Conservation (phyloP, 2,797 vertebrate species). For the Hippocampus kuda region DNA sequence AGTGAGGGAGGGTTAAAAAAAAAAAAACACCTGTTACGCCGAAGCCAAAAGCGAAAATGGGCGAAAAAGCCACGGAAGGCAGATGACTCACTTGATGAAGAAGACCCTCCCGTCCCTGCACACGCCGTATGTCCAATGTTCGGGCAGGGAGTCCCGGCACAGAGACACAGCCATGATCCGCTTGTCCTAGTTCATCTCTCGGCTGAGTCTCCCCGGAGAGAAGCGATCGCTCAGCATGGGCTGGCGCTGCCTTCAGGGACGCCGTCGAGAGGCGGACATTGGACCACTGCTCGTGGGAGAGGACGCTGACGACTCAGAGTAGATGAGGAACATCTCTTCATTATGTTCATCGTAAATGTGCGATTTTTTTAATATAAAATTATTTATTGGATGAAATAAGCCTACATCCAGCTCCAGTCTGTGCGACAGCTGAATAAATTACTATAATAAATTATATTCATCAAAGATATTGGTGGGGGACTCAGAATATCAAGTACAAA, state of each 20-base stretch:
- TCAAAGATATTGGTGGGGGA: no score
- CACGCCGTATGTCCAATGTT: slow-evolving; percentile 84
- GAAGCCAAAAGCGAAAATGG: slow-evolving; percentile 17
- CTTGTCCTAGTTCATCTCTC: slow-evolving; percentile 53
- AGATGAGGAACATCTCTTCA: slow-evolving; percentile 1
- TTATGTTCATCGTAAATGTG: no score
- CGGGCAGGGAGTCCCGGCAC: slow-evolving; percentile 81
- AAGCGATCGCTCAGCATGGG: slow-evolving; percentile 43
- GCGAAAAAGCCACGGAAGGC: slow-evolving; percentile 20
- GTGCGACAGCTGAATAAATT: neutral
- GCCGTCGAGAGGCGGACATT: slow-evolving; percentile 18
- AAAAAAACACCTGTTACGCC: slow-evolving; percentile 61
- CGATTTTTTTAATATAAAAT: neutral
- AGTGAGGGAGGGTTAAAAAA: neutral
- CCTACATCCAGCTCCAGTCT: neutral
- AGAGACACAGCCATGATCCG: slow-evolving; percentile 81
- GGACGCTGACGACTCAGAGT: neutral
- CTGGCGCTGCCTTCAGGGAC: slow-evolving; percentile 50
- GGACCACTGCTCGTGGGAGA: neutral
- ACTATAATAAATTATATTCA: no score
- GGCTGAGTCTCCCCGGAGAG: slow-evolving; percentile 50
- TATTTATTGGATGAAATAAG: neutral
- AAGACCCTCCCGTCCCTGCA: slow-evolving; percentile 85
- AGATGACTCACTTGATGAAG: slow-evolving; percentile 78
- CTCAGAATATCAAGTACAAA: no score